Conservation (phyloP, 1,140 invertebrate genomes). For the Physella acuta region DNA sequence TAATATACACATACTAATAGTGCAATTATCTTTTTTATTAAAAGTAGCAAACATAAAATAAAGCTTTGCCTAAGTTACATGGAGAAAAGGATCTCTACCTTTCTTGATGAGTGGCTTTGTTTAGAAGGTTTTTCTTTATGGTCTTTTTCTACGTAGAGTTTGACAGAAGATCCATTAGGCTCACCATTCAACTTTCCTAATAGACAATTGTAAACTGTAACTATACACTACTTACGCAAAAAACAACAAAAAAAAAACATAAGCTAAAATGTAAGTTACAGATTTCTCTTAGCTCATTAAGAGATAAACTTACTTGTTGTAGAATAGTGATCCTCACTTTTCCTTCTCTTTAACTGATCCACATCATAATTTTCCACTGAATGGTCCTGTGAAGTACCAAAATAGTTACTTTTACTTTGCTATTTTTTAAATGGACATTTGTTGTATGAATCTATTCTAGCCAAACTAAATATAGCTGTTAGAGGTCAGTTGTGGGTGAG, state of each 20-base stretch:
- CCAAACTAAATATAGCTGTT: no score
- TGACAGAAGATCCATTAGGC: not conserved
- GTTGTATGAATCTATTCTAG: no score
- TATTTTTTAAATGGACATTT: no score
- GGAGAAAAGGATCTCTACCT: slow-evolving; percentile 18
- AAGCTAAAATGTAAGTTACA: not conserved
- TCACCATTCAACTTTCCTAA: slow-evolving; percentile 15
- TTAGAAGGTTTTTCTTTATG: slow-evolving; percentile 2
- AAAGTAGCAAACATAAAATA: no score
- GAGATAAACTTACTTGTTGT: slow-evolving; percentile 14
- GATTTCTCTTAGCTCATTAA: no score
- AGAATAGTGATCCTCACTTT: not conserved
- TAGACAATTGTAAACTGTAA: not conserved
- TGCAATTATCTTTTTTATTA: no score
- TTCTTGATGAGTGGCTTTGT: slow-evolving; percentile 19
- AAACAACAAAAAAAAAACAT: not conserved
- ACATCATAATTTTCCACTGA: slow-evolving; percentile 7
- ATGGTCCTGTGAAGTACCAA: slow-evolving; percentile 21
- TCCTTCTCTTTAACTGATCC: slow-evolving; percentile 7
- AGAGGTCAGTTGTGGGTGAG: no score
- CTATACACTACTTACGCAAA: not conserved
- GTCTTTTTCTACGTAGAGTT: not conserved
- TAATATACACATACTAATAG: no score
- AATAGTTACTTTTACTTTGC: no score
- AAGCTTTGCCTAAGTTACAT: no score